phyloP scores from a whole-genome alignment of 2,113 vertebrate genomes.

The Melanerpes aurifrons region DNA sequence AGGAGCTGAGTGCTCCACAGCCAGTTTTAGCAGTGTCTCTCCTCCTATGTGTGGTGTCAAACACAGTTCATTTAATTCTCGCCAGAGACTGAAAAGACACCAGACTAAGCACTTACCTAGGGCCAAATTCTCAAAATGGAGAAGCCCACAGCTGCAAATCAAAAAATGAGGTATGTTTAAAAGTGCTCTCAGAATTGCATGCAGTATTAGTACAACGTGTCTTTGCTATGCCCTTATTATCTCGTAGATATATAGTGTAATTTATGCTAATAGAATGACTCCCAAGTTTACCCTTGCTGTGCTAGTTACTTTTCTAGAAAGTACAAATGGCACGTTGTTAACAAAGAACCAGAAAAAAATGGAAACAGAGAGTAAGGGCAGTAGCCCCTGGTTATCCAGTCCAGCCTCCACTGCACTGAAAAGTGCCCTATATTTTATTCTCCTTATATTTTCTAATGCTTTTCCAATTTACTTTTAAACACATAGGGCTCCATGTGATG shows the following conservation, averaged over 20 bases:
- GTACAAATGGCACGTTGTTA: slow-evolving; percentile 8
- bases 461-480: slow-evolving; percentile 52
- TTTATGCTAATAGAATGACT: slow-evolving; percentile 68
- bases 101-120: background rate
- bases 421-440: background rate
- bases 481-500: background rate
- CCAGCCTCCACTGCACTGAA: background rate
- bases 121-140: background rate
- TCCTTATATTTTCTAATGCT: slow-evolving; percentile 41
- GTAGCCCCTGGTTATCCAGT: background rate
- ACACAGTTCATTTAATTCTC: background rate
- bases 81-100: background rate
- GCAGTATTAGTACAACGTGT: slow-evolving; percentile 48
- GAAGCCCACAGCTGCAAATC: background rate
- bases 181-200: slow-evolving; percentile 15
- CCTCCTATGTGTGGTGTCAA: background rate
- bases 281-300: slow-evolving; percentile 65
- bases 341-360: slow-evolving; percentile 6
- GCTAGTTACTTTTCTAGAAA: slow-evolving; percentile 64
- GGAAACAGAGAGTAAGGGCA: background rate
- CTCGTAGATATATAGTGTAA: slow-evolving; percentile 60
- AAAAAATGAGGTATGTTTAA: slow-evolving; percentile 20
- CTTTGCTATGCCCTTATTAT: slow-evolving; percentile 69
- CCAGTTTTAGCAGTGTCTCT: background rate
- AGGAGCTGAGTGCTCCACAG: background rate